phyloP scores from a whole-genome alignment of 2,113 vertebrate genomes.

The Castor canadensis region DNA sequence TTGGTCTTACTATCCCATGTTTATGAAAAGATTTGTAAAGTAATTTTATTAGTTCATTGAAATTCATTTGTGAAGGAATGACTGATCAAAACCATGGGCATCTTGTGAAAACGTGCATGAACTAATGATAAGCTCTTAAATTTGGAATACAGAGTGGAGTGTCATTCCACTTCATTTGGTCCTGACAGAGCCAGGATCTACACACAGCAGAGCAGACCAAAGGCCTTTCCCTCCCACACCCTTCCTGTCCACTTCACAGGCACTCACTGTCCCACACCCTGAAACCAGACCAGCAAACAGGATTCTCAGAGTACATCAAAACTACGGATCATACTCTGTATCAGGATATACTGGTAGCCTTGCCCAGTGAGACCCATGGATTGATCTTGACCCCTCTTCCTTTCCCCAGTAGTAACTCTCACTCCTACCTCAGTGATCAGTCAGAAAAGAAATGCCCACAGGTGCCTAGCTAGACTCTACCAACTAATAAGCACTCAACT shows the following conservation, averaged over 20 bases:
- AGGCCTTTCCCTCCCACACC: background rate
- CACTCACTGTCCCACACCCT: too few species aligned
- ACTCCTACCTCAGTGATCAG: background rate
- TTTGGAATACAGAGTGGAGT: background rate
- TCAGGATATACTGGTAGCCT: background rate
- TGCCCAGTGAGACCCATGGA: background rate
- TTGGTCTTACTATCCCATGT: background rate
- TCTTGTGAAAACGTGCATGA: background rate
- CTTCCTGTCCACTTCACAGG: background rate
- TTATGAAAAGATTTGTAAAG: background rate
- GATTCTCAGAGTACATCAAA: background rate
- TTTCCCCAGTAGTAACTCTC: background rate
- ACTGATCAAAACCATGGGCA: background rate
- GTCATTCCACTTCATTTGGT: background rate
- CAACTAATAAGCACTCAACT: background rate
- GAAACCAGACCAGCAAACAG: background rate
- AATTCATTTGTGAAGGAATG: background rate
- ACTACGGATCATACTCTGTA: background rate
- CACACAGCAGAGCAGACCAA: background rate
- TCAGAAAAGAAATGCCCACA: background rate
- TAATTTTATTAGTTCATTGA: background rate
- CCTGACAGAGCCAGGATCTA: background rate
- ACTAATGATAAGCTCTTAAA: background rate
- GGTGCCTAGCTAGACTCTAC: background rate
- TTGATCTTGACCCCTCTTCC: background rate